Percentiles rank a stretch among this genome's conserved stretches.
Conservation (phyloP, 2,797 vertebrate genomes). For the Onychomys torridus region DNA sequence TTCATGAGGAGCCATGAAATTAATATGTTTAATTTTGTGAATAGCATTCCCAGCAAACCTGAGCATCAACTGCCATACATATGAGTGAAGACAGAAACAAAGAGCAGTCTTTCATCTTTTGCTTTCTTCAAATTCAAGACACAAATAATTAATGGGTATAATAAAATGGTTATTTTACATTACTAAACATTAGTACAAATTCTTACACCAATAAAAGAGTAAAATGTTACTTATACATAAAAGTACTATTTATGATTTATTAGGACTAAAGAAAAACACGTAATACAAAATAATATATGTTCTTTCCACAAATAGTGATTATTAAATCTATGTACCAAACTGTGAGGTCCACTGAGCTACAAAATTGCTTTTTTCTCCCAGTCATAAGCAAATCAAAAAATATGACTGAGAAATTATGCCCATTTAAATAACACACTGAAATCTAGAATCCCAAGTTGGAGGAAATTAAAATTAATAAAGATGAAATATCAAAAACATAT, state of each 20-base stretch:
- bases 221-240: not conserved
- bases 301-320: not conserved
- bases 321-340: not conserved
- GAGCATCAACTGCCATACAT: not conserved
- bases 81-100: not conserved
- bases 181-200: not conserved
- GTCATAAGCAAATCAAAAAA: not conserved
- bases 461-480: slow-evolving; percentile 11
- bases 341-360: not conserved
- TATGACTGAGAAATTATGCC: not conserved
- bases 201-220: not conserved
- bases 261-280: not conserved
- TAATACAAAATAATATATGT: not conserved
- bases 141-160: not conserved
- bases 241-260: not conserved
- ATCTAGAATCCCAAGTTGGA: not conserved
- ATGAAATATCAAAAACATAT: not conserved
- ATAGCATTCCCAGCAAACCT: not conserved
- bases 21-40: not conserved
- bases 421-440: slow-evolving; percentile 13
- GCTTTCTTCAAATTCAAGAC: not conserved
- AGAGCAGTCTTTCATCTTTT: not conserved
- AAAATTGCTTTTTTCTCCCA: not conserved
- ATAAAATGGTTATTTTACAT: not conserved
- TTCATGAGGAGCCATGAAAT: not conserved